phyloP scores from a whole-genome alignment of 2,888 invertebrate genomes.

The Amblyteles armatorius region DNA sequence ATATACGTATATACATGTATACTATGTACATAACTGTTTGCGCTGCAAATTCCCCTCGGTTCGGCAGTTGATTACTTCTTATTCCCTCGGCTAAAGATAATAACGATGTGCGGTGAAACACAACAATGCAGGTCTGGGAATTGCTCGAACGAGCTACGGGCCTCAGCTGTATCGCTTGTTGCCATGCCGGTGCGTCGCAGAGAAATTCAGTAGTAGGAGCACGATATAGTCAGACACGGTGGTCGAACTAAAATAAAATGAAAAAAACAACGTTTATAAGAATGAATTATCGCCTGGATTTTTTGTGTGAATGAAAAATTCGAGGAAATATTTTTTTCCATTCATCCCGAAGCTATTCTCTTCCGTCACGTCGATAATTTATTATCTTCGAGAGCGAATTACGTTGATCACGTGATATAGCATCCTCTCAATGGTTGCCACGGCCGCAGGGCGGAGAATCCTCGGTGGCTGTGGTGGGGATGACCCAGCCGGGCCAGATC shows the following conservation, averaged over 20 bases:
- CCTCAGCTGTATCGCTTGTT: not conserved
- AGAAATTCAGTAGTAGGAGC: constrained; percentile 9
- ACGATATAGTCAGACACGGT: not conserved
- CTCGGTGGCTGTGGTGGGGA: constrained; percentile 2
- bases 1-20: constrained; percentile 2
- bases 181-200: not conserved
- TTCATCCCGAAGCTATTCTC: constrained; percentile 2
- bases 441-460: constrained; percentile 31
- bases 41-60: constrained; percentile 10
- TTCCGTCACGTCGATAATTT: constrained; percentile 19
- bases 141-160: not conserved
- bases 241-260: not conserved
- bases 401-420: constrained; percentile 14
- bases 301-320: not conserved
- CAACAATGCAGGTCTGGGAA: constrained; percentile 1
- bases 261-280: not conserved
- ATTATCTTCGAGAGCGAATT: constrained; percentile 3
- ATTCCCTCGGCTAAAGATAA: constrained; percentile 33
- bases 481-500: constrained; percentile 69
- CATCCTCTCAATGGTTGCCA: constrained; percentile 42
- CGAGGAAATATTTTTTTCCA: not conserved
- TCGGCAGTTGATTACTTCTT: constrained; percentile 27
- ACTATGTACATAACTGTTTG: constrained; percentile 1
- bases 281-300: not conserved
- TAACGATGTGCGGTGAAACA: not conserved